Evolutionary conservation across 2,888 invertebrate genomes (phyloP), one percentile per base, ranked within the genome.

Genomic region (Gnatocerus cornutus): DNA sequence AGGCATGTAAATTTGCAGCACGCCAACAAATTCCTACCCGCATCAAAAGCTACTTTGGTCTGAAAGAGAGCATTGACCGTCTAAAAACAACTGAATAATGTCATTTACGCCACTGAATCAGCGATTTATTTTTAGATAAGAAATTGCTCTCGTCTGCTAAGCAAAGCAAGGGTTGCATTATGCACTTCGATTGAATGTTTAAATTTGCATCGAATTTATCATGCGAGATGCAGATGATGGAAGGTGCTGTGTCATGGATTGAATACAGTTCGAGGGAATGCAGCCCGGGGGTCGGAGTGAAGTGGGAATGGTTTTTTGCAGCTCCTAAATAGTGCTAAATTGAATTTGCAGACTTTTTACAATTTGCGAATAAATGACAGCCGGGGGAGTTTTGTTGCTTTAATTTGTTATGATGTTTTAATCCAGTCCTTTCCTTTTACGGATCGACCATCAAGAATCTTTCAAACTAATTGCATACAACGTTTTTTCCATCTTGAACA

Each of bases 1-100:
- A 79, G 79, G 78, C 77, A 76, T 73, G 76, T 72, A 78, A 78
- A 78, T 79, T 79, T 78, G 78, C 79, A 78, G 77, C 79, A 76
- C 78, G 79, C 78, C 75, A 78, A 76, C 78, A 70, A 77, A 79
- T 79, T 79, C 79, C 78, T 75, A 72, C 73, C 75, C 74, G 78
- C 75, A 77, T 76, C 76, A 71, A 76, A 76, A 76, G 76, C 79
- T 76, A 78, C 78, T 77, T 78, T 78, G 71, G 77, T 74, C 76
- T 73, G 61, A 63, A 71, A 63, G 76, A 69, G 79, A 74, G 73
- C 80, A 76, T 77, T 79, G 81, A 80, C 81, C 80, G 80, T 77
- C 80, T 81, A 80, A 81, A 81, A 79, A 78, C 79, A 78, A 77
- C 78, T 75, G 76, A 73, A 76, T 78, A 80, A 79, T 80, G 78